Base-by-base conservation (phyloP, 2,797 vertebrate genomes). In the Perodicticus potto region DNA sequence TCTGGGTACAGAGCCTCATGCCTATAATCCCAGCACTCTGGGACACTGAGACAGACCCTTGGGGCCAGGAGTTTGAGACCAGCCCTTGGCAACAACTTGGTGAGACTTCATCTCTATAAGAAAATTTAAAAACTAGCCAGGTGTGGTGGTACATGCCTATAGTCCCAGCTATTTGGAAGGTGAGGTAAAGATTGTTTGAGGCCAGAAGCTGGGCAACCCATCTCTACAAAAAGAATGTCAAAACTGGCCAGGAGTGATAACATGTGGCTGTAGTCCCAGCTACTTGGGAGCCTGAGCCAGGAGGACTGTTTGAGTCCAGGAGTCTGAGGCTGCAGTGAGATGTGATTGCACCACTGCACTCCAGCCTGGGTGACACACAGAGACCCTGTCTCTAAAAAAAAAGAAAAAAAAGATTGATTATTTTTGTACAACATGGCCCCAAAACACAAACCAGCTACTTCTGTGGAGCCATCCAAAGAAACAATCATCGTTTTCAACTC, bases 391-490 rank as follows among this genome's bases (percentile, higher is more conserved):
- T 67, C 32, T n/a, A 67, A 45, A 45, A 12, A 10, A 32, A 63
- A 14, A 32, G 10, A 65, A 32, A 32, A 1, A 17, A 65, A 32
- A 32, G 2, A 57, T 0, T 37, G n/a, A 77, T 59, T 53, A 7
- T 55, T 43, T 84, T 69, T 70, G 45, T 13, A 65, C 22, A 45
- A 22, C 55, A 53, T 4, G 20, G 43, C 19, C 69, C 63, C 34
- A n/a, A 5, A 70, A 69, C 19, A 86, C 45, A 84, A 81, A 57
- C 23, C 61, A 73, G n/a, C 23, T 74, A 55, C 29, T 88, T 67
- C 61, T 19, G 43, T 91, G 34, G 40, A 83, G 49, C 65, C 37
- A 77, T 11, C 37, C 76, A 76, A 77, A 82, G 76, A 92, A 84
- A 43, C 6, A 45, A 45, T 13, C 55, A 23, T 55, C 27, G 17